phyloP scores from a whole-genome alignment of 2,113 vertebrate species.

The Odontesthes bonariensis region DNA sequence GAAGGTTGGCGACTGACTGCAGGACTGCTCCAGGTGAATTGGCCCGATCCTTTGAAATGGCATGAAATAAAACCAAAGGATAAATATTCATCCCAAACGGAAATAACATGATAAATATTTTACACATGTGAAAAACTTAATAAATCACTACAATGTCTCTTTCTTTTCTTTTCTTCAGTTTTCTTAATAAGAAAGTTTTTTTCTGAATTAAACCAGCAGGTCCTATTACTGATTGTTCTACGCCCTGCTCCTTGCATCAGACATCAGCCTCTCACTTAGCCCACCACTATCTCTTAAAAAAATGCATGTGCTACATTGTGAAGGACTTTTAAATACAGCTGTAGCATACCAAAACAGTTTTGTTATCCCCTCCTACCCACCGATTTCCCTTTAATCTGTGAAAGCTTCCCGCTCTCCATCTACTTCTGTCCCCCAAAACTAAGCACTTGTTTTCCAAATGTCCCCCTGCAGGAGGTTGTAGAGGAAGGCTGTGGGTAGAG shows the following conservation, averaged over 20 bases:
- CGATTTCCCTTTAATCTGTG: conserved; percentile 27
- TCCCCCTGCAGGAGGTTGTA: conserved; percentile 52
- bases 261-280: neutral
- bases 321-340: neutral
- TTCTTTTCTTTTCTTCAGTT: neutral
- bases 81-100: no score
- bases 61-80: no score
- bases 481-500: conserved; percentile 39
- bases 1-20: neutral
- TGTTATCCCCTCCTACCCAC: conserved; percentile 16
- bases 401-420: conserved; percentile 25
- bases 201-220: neutral
- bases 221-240: no score
- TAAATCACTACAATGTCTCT: conserved; percentile 15
- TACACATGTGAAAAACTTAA: conserved; percentile 35
- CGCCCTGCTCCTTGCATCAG: neutral
- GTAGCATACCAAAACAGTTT: neutral
- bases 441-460: conserved; percentile 79
- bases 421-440: conserved; percentile 27
- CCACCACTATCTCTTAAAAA: neutral
- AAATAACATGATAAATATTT: no score
- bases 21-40: conserved; percentile 15
- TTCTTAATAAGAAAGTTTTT: neutral
- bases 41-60: neutral
- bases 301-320: neutral